Evolutionary conservation across 2,113 vertebrate species (phyloP), one percentile per base, ranked within the genome.

Genomic region (Apaloderma vittatum): DNA sequence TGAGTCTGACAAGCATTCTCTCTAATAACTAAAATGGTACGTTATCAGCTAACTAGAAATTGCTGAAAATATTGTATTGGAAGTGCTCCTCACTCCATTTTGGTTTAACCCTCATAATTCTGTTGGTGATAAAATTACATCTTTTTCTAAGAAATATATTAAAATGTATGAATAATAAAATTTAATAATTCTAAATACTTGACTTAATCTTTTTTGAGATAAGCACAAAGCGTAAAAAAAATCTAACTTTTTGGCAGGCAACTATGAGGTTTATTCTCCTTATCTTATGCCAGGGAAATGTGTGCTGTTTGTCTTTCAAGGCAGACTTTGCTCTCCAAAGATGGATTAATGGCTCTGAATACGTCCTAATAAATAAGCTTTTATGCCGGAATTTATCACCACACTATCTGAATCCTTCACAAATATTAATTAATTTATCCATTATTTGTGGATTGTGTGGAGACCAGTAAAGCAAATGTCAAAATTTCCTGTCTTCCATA

Each of bases 371-470:
- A 40, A 78, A 78, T 57, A 34, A 85, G 72, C 12, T 78, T 91
- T 91, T 77, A 83, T 92, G 52, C 52, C 93, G 67, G 15, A 46
- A 89, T 86, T 91, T 96, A 87, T 96, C 82, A 92, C 9, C 34
- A 52, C 10, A 18, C 59, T 88, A 80, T 77, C 46, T 73, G 79
- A 94, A 88, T 62, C 32, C 36, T 94, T 77, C 11, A 22, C 32
- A 51, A 67, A 63, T 85, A 91, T 72, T 87, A 85, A 93, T 94
- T 91, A 77, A 84, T 84, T 46, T 72, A 90, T 82, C 67, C 63
- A 62, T 96, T 94, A 92, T 94, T 97, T 94, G 93, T 61, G 27
- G 30, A 54, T 87, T 78, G 5, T 75, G 32, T 84, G 94, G 61
- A 84, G 73, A 71, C 8, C 16, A 85, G n/a, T 11, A 12, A 74